These are phyloP conservation scores for Odontamblyopus rebecca DNA, from an alignment of 2,797 vertebrate species.

Conservation along the genomic window DNA sequence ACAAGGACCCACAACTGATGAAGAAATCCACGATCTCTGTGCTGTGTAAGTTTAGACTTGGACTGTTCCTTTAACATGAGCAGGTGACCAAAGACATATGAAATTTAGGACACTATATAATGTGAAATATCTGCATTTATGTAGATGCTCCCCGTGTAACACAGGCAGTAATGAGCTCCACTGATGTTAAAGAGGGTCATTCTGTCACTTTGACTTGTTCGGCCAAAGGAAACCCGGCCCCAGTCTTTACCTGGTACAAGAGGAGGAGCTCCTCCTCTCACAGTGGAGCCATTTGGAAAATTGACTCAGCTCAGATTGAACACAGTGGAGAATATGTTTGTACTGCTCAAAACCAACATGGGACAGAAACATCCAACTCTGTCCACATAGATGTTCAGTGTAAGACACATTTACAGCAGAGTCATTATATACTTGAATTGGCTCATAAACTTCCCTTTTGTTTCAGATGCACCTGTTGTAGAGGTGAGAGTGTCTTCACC, in stretches of 20 bases:
- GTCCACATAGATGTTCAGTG: slow-evolving; percentile 36
- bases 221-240: slow-evolving; percentile 24
- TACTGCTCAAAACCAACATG: slow-evolving; percentile 37
- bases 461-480: slow-evolving; percentile 63
- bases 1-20: slow-evolving; percentile 22
- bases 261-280: fast-evolving
- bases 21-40: slow-evolving; percentile 44
- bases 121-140: background rate
- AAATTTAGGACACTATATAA: background rate
- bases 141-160: slow-evolving; percentile 57
- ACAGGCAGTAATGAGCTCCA: fast-evolving
- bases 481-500: fast-evolving
- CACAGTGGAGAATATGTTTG: slow-evolving; percentile 55
- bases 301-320: background rate
- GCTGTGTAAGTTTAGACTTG: background rate
- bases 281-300: fast-evolving
- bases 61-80: background rate
- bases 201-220: background rate
- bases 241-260: slow-evolving; percentile 45
- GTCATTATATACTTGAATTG: background rate
- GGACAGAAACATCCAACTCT: fast-evolving
- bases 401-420: slow-evolving; percentile 41
- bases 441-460: background rate
- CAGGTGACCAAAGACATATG: background rate
- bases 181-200: background rate